phyloP scores from a whole-genome alignment of 2,888 invertebrate genomes.

The Eupeodes latifasciatus region DNA sequence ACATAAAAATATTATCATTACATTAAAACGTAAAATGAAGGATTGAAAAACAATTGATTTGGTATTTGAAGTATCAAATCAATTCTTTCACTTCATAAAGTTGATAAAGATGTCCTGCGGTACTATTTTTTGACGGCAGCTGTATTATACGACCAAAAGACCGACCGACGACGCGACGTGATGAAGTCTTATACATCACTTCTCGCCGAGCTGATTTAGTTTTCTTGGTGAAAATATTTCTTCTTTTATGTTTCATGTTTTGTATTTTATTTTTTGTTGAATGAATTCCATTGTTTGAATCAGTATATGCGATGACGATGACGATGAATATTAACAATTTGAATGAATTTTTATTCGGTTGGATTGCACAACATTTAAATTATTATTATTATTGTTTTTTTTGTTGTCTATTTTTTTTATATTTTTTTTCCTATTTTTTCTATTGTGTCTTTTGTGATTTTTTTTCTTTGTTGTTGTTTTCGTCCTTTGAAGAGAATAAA shows the following conservation, averaged over 20 bases:
- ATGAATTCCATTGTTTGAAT: constrained; percentile 52
- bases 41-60: too few relatives aligned
- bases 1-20: too few relatives aligned
- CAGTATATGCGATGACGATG: not conserved
- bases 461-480: constrained; percentile 27
- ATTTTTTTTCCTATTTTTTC: not conserved
- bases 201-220: constrained; percentile 12
- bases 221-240: constrained; percentile 13
- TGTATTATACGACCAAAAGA: too few relatives aligned
- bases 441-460: constrained; percentile 2
- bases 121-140: too few relatives aligned
- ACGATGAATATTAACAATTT: constrained; percentile 46
- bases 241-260: not conserved
- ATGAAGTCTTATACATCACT: too few relatives aligned
- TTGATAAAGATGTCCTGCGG: too few relatives aligned
- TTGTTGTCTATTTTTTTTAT: not conserved
- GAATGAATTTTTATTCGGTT: constrained; percentile 56
- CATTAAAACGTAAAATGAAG: too few relatives aligned
- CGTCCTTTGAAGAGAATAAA: constrained; percentile 40
- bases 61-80: too few relatives aligned
- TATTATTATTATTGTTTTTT: constrained; percentile 45
- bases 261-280: not conserved
- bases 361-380: constrained; percentile 57
- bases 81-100: too few relatives aligned
- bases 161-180: too few relatives aligned